These are phyloP conservation scores for Stomorhina lunata DNA, from an alignment of 2,888 invertebrate genomes.

Conservation along the genomic window DNA sequence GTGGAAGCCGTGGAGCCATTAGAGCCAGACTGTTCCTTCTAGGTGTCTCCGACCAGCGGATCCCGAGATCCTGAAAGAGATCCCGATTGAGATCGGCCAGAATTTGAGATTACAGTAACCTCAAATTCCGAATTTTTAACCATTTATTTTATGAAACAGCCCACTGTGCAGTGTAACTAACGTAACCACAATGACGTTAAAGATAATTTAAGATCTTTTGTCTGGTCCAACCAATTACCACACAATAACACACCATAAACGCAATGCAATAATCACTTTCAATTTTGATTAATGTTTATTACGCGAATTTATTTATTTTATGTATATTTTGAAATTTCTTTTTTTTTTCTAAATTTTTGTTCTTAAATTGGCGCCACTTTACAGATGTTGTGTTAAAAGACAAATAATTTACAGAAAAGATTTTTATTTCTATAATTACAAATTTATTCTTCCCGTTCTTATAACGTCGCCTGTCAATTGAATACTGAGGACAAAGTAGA, in stretches of 20 bases:
- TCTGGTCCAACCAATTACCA: conserved; percentile 8
- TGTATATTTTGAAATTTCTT: neutral
- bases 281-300: conserved; percentile 33
- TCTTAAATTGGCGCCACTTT: conserved; percentile 1
- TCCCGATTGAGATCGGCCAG: no score
- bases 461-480: conserved; percentile 32
- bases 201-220: no score
- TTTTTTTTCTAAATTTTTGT: neutral
- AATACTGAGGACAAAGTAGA: conserved; percentile 42
- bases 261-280: conserved; percentile 36
- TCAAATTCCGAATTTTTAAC: no score
- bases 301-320: neutral
- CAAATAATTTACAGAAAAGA: neutral
- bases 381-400: neutral
- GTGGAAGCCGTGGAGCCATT: no score
- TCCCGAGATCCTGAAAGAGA: no score
- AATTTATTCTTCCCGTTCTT: conserved; percentile 37
- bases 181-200: conserved; percentile 32
- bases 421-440: no score
- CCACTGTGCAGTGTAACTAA: neutral
- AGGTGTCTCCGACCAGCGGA: no score
- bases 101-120: no score
- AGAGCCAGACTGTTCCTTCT: no score
- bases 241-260: no score
- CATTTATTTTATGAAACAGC: no score